Evolutionary conservation across 2,797 vertebrate species (phyloP).

Genomic region (Vireo griseus): DNA sequence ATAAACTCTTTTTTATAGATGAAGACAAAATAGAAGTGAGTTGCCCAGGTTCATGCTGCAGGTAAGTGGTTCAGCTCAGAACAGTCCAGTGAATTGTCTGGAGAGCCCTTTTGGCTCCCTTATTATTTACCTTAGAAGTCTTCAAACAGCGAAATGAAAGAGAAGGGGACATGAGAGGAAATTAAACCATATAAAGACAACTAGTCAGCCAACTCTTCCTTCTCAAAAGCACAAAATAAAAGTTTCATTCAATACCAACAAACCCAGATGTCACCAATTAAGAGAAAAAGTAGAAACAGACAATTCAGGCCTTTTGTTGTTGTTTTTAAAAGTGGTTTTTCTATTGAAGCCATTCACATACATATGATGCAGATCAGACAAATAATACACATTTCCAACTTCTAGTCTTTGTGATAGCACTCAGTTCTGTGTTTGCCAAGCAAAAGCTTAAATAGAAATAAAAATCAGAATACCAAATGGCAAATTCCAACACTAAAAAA

Average conservation of each 20-base stretch:
- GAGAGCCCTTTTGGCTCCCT: background rate
- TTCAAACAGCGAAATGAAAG: conserved; percentile 27
- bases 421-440: background rate
- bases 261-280: conserved; percentile 58
- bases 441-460: background rate
- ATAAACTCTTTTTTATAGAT: background rate
- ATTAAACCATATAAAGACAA: conserved; percentile 53
- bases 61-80: background rate
- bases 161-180: conserved; percentile 22
- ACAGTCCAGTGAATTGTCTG: background rate
- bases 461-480: background rate
- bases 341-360: conserved; percentile 3
- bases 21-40: background rate
- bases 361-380: background rate
- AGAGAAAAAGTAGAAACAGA: conserved; percentile 45
- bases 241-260: conserved; percentile 36
- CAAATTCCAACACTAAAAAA: background rate
- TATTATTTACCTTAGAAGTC: background rate
- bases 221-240: conserved; percentile 63
- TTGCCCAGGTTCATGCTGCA: background rate
- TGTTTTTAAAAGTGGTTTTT: conserved; percentile 28
- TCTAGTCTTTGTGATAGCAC: background rate
- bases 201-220: conserved; percentile 39
- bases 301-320: conserved; percentile 22
- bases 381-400: background rate